Evolutionary conservation across 2,888 invertebrate species (phyloP), one percentile per base, ranked within the genome.

Genomic region (Asteroscopus sphinx): DNA sequence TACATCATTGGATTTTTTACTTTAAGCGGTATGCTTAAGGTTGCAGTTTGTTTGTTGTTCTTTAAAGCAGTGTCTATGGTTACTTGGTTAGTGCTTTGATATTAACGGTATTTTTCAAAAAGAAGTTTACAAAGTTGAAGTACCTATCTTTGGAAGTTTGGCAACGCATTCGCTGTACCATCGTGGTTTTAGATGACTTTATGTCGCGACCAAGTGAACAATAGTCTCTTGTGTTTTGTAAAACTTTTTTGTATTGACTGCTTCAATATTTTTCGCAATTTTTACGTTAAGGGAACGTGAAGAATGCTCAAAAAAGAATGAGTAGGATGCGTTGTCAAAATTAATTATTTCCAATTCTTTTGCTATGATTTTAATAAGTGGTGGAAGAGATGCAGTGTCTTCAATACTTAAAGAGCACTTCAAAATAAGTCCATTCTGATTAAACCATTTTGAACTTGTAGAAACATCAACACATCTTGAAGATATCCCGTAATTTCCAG

Each of bases 91-190:
- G 60, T 65, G 54, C 67, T 74, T 61, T 35, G 49, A 68, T 66
- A 62, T 62, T 68, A 68, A 60, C 48, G 57, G 57, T 71, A 73
- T 73, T 76, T 67, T 68, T 73, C 49, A 58, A 73, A 75, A 63
- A 54, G 56, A 76, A 63, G 42, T 68, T 73, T 54, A 46, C 68
- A 59, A 68, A 65, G 63, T 76, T 76, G 56, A 52, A 65, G 74
- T 65, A 63, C 39, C 52, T 67, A 76, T 73, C 60, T 65, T 62
- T 37, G 54, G 44, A 47, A 59, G 58, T 76, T 70, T 73, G 68
- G 73, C 68, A 68, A 60, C 56, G 57, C 54, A 61, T 68, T 76
- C 40, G 47, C 48, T 49, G 49, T 44, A 53, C 17, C 37, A 61
- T 74, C 28, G 57, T 58, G 60, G 35, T 53, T 60, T 52, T 48